These are phyloP conservation scores for Thomomys bottae DNA, from an alignment of 2,113 vertebrate species.

Conservation along the genomic window DNA sequence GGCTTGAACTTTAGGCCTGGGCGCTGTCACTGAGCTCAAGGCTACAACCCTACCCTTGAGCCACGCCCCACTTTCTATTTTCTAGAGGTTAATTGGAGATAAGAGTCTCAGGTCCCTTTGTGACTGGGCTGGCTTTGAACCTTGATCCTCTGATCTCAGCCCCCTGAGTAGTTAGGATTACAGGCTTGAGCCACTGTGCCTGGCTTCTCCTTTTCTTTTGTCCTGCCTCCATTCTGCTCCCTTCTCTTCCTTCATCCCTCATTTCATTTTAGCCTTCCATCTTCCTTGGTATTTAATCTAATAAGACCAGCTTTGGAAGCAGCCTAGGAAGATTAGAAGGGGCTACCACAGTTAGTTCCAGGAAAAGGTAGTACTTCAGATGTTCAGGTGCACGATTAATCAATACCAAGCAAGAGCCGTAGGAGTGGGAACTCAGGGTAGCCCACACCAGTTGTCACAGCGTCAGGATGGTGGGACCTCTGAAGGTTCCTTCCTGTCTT, in stretches of 20 bases:
- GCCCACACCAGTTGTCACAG: background rate
- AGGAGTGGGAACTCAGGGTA: background rate
- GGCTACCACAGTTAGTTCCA: conserved; percentile 68
- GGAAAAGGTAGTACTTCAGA: conserved; percentile 34
- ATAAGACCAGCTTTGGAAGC: conserved; percentile 63
- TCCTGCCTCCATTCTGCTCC: background rate
- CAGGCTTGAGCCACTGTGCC: too few relatives aligned
- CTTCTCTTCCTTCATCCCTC: too few relatives aligned
- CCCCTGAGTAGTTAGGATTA: too few relatives aligned
- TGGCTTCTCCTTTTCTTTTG: too few relatives aligned
- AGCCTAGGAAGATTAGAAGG: conserved; percentile 69
- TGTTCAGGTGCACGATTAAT: background rate
- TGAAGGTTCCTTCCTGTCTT: background rate
- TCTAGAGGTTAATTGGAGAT: too few relatives aligned
- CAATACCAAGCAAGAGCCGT: background rate
- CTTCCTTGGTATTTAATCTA: conserved; percentile 70
- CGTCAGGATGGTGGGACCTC: background rate
- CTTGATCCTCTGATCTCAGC: too few relatives aligned
- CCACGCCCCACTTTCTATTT: too few relatives aligned
- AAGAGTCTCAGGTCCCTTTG: too few relatives aligned
- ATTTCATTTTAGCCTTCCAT: background rate
- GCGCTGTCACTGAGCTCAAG: too few relatives aligned
- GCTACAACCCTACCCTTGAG: too few relatives aligned
- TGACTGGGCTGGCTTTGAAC: too few relatives aligned
- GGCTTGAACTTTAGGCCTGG: too few relatives aligned